A percentile compares a stretch with the other conserved stretches of the same genome.
phyloP scores from a whole-genome alignment of 2,113 vertebrate species.

The Chaetops frenatus region DNA sequence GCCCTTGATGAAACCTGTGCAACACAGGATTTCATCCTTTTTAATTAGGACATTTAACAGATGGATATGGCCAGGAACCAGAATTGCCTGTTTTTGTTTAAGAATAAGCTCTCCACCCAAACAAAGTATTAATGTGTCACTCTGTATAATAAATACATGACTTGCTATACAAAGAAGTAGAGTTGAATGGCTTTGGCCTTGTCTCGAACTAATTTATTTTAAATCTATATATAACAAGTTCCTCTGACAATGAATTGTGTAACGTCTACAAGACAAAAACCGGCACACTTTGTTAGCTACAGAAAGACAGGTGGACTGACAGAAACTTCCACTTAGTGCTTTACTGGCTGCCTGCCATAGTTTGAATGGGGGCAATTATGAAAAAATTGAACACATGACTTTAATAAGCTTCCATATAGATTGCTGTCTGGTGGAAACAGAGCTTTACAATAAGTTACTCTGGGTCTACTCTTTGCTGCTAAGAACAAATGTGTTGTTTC shows the following conservation, averaged over 20 bases:
- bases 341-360: slow-evolving; percentile 59
- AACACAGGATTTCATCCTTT: not conserved
- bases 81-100: slow-evolving; percentile 12
- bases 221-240: slow-evolving; percentile 67
- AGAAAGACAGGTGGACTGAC: slow-evolving; percentile 63
- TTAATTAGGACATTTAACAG: slow-evolving; percentile 20
- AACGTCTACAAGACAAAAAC: slow-evolving; percentile 63
- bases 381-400: slow-evolving; percentile 67
- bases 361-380: slow-evolving; percentile 64
- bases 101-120: slow-evolving; percentile 41
- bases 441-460: slow-evolving; percentile 28
- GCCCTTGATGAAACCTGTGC: not conserved
- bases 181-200: slow-evolving; percentile 39
- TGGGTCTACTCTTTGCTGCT: not conserved
- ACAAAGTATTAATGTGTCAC: slow-evolving; percentile 56
- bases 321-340: slow-evolving; percentile 68
- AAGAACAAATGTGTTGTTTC: slow-evolving; percentile 33
- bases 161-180: slow-evolving; percentile 16
- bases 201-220: slow-evolving; percentile 58
- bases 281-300: slow-evolving; percentile 51
- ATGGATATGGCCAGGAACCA: not conserved
- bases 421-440: slow-evolving; percentile 46
- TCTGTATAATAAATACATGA: slow-evolving; percentile 50
- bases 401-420: slow-evolving; percentile 64
- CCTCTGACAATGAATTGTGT: slow-evolving; percentile 59